Base-by-base conservation (phyloP, 2,113 vertebrate species). In the Sminthopsis crassicaudata region DNA sequence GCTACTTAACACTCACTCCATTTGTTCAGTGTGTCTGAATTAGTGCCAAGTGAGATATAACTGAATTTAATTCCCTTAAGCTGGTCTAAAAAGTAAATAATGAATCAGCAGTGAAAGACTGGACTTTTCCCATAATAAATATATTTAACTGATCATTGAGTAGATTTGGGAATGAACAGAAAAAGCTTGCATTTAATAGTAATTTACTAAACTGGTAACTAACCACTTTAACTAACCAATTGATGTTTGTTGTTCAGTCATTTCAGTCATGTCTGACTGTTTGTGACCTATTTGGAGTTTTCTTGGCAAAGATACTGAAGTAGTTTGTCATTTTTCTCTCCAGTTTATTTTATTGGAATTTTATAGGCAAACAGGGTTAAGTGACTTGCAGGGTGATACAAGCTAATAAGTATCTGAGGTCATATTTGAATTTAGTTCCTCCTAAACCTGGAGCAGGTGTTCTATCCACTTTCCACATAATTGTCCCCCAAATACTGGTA, bases 81-180 rank as follows among this genome's bases (percentile, higher is more conserved):
- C 30, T 89, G 8, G 57, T 93, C 22, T 89, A 91, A 96, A 84
- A 97, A 96, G 50, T 54, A 92, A 91, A 50, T 48, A 25, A 92
- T 84, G 96, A 93, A 92, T 84, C 57, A 93, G 30, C n/a, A 91
- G 46, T 53, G 60, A 95, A 96, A 90, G 92, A 46, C 19, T 90
- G 91, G 95, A 24, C 91, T 94, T 97, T 93, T 25, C 52, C 92
- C 2, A 22, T 84, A 5, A 5, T 57, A n/a, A 84, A 91, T 53
- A 48, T 84, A 94, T 55, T 95, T 89, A 91, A 93, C 91, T 91
- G 48, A 76, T 91, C 94, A 96, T 92, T 96, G 96, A 23, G 24
- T 91, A 90, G 46, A 92, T 3, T 51, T 2, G 8, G 30, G 30
- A 14, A 76, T 23, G n/a, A 19, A 19, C 67, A 42, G 36, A 84